Evolutionary conservation across 2,888 invertebrate species (phyloP).

Genomic region (Drosophila borborema): DNA sequence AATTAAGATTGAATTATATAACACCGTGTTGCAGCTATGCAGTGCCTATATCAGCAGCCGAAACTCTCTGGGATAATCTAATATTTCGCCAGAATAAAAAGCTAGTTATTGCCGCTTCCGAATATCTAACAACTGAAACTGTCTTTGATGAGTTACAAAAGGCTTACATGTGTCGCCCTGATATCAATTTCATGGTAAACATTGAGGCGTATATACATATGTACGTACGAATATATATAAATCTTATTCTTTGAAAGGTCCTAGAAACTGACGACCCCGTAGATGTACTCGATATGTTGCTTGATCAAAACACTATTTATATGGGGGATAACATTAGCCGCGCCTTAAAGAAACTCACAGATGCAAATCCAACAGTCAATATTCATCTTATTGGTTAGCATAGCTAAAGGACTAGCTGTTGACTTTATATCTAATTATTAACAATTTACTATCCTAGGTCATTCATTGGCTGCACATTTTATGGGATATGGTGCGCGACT

Average conservation of each 20-base stretch:
- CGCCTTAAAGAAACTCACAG: conserved; percentile 66
- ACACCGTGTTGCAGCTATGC: conserved; percentile 73
- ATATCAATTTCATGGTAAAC: conserved; percentile 82
- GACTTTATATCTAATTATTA: not conserved
- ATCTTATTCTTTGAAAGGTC: conserved; percentile 49
- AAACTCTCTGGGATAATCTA: conserved; percentile 73
- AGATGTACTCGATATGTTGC: conserved; percentile 82
- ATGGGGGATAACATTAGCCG: conserved; percentile 74
- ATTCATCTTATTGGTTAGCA: conserved; percentile 78
- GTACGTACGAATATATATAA: not conserved
- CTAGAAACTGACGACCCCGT: conserved; percentile 78
- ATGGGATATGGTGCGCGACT: conserved; percentile 3
- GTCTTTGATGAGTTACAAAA: conserved; percentile 65
- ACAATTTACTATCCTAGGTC: not conserved
- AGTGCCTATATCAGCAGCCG: conserved; percentile 72
- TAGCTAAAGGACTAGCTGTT: not conserved
- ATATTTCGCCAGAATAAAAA: conserved; percentile 72
- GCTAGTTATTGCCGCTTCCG: conserved; percentile 79
- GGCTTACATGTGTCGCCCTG: conserved; percentile 79
- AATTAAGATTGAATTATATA: conserved; percentile 77
- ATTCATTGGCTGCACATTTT: conserved; percentile 15
- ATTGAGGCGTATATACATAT: too few relatives aligned
- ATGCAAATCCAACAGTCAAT: conserved; percentile 63
- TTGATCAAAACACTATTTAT: conserved; percentile 80
- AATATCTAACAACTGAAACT: conserved; percentile 78